Evolutionary conservation across 2,113 vertebrate species (phyloP), one percentile per base, ranked within the genome.

Genomic region (Equus quagga): DNA sequence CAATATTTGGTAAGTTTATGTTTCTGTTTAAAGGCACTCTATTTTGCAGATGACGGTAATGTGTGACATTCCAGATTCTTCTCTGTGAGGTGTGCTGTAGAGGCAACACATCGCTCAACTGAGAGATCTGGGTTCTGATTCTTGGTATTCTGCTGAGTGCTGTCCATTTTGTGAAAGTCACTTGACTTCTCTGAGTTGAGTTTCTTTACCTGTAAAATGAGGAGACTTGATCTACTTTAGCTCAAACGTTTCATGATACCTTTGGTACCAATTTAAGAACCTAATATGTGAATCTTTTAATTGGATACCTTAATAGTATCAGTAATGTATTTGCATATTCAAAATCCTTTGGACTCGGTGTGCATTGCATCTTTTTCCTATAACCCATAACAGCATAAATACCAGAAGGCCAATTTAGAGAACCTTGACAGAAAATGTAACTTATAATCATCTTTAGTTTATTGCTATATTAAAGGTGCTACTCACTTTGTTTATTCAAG

Each of bases 381-480:
- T 54, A 91, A 65, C 3, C n/a, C 31, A 81, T 81, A 94, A 58
- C 13, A 70, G 56, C 36, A 82, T 81, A 89, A 88, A 81, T 82
- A 89, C 23, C 11, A 72, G 15, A 49, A 96, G 6, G 15, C 5
- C 46, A 73, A 8, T 84, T 85, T 91, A 96, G 51, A 69, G 3
- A 2, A 1, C 3, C 46, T 81, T 83, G 58, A 85, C 19, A 87
- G 49, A 75, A 88, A 73, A 9, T 91, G 3, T 91, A 88, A 75
- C 36, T 79, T 76, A n/a, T n/a, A 64, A 84, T 64, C n/a, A 82
- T 89, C 31, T 94, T 97, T 23, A 92, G 36, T 85, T 93, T 91
- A 70, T 73, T 89, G 44, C 44, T 92, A 41, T 67, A 46, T 41
- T 79, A 92, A 93, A 95, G 28, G 14, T 78, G 1, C 31, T 78